Percentiles rank a stretch among this genome's conserved stretches.
These are phyloP conservation scores for Ophioninae sp. DNA, from an alignment of 2,888 invertebrate species.

Conservation along the genomic window DNA sequence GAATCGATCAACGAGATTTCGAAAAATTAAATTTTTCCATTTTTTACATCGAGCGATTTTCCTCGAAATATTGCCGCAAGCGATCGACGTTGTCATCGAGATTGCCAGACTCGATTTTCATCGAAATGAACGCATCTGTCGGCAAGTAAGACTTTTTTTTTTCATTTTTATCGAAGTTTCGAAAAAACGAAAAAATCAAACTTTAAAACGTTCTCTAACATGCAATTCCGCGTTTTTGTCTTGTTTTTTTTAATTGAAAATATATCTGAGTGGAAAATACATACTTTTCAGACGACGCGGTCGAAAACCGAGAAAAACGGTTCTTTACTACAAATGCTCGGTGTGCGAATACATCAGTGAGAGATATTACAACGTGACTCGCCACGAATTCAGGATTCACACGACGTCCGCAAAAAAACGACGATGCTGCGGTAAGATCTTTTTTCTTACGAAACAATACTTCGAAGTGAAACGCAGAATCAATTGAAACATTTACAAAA, in stretches of 20 bases:
- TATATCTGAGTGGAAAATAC: too few relatives aligned
- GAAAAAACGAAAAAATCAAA: too few relatives aligned
- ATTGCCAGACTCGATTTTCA: neutral
- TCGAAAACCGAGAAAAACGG: neutral
- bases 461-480: too few relatives aligned
- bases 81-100: too few relatives aligned
- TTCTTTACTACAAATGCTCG: constrained; percentile 56
- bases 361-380: constrained; percentile 67
- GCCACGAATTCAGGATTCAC: constrained; percentile 72
- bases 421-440: constrained; percentile 69
- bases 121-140: neutral
- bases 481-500: too few relatives aligned
- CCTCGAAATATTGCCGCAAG: too few relatives aligned
- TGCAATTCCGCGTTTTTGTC: too few relatives aligned
- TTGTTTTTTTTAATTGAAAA: too few relatives aligned
- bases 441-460: too few relatives aligned
- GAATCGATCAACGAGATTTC: neutral
- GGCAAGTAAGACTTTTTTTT: neutral
- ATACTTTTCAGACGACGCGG: neutral
- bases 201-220: too few relatives aligned
- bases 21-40: too few relatives aligned
- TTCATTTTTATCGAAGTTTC: neutral
- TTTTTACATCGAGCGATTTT: too few relatives aligned
- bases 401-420: neutral
- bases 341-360: constrained; percentile 67